phyloP scores from a whole-genome alignment of 2,888 invertebrate species.

The Pammene fasciana region DNA sequence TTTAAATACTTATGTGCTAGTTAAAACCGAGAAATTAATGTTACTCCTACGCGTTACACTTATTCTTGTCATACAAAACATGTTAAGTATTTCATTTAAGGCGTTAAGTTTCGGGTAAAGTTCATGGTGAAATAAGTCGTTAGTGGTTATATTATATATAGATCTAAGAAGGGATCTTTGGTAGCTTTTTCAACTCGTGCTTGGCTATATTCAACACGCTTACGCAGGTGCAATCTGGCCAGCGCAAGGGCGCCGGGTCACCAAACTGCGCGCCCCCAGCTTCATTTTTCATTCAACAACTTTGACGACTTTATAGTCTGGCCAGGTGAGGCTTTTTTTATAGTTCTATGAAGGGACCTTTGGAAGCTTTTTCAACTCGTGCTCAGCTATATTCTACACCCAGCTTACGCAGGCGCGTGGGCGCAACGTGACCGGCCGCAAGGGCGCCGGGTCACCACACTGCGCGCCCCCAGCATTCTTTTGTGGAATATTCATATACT shows the following conservation, averaged over 20 bases:
- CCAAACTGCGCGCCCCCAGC: constrained; percentile 45
- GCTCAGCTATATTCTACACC: not conserved
- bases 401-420: constrained; percentile 25
- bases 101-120: constrained; percentile 9
- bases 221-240: constrained; percentile 43
- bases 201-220: not conserved
- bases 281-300: no score
- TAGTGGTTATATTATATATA: no score
- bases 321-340: no score
- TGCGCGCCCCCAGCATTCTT: constrained; percentile 37
- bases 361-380: not conserved
- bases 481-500: not conserved
- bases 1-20: not conserved
- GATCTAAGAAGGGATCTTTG: no score
- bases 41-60: constrained; percentile 35
- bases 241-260: constrained; percentile 58
- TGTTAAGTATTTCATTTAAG: constrained; percentile 1
- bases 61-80: constrained; percentile 31
- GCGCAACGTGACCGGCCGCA: constrained; percentile 48
- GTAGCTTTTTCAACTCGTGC: not conserved
- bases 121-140: constrained; percentile 6
- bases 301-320: no score
- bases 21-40: constrained; percentile 49
- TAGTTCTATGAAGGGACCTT: no score
- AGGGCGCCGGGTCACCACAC: constrained; percentile 58